Conservation (phyloP, 2,797 vertebrate genomes). For the Premnoplex brunnescens region DNA sequence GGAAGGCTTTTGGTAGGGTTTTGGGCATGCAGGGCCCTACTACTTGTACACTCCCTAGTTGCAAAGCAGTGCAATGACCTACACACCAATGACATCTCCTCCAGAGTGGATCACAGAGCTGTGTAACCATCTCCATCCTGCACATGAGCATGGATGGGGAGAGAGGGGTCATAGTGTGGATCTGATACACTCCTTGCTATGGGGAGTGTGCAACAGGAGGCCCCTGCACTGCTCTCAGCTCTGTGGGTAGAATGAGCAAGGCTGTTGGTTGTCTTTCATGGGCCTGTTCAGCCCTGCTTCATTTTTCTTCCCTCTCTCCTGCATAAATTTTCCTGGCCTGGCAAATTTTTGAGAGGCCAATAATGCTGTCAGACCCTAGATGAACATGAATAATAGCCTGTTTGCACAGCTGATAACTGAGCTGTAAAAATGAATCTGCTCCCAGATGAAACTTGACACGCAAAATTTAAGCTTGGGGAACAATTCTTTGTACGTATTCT, state of each 20-base stretch:
- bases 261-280: not conserved
- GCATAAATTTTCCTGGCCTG: conserved; percentile 44
- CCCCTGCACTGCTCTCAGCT: not conserved
- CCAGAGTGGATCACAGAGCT: not conserved
- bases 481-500: not conserved
- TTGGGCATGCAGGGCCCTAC: not conserved
- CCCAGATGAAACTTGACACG: conserved; percentile 58
- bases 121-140: not conserved
- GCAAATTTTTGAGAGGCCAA: conserved; percentile 50
- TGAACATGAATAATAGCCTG: conserved; percentile 64
- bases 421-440: conserved; percentile 58
- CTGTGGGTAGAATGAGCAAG: not conserved
- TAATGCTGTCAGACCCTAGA: conserved; percentile 58
- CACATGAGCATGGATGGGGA: not conserved
- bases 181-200: accelerated
- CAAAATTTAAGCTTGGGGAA: conserved; percentile 57
- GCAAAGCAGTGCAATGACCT: not conserved
- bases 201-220: not conserved
- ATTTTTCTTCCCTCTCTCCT: conserved; percentile 4
- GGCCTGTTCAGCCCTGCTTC: not conserved
- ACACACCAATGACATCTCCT: not conserved
- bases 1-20: not conserved
- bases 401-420: conserved; percentile 67
- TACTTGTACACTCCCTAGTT: not conserved
- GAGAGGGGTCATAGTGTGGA: not conserved